Percentiles rank a stretch among this genome's conserved stretches.
Conservation (phyloP, 2,797 vertebrate genomes). For the Morus bassanus region DNA sequence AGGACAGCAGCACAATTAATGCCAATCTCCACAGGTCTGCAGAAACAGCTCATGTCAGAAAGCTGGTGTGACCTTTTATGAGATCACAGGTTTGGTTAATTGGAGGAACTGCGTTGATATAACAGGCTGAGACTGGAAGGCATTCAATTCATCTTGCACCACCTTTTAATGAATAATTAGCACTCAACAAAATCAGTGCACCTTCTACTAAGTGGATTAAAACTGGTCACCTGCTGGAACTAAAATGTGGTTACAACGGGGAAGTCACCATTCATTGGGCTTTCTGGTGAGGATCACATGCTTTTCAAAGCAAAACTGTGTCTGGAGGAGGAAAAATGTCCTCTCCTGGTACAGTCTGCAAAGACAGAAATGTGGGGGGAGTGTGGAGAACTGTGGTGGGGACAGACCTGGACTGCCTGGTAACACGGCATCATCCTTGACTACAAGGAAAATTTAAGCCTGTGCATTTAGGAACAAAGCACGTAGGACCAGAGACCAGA, state of each 20-base stretch:
- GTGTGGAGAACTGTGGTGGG: neutral
- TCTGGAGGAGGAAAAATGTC: neutral
- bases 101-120: slow-evolving; percentile 23
- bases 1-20: neutral
- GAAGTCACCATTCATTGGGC: neutral
- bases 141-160: neutral
- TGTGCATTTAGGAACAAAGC: neutral
- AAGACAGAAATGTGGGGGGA: neutral
- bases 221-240: slow-evolving; percentile 39
- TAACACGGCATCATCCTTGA: fast-evolving
- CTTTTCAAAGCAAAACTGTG: neutral
- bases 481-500: neutral
- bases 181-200: slow-evolving; percentile 22
- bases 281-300: slow-evolving; percentile 5
- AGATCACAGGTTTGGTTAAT: slow-evolving; percentile 48
- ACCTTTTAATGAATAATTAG: slow-evolving; percentile 51
- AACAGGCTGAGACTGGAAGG: slow-evolving; percentile 40
- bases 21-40: neutral
- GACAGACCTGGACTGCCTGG: neutral
- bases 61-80: neutral
- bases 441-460: neutral
- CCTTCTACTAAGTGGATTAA: slow-evolving; percentile 56
- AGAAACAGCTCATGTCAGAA: neutral
- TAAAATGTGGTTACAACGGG: neutral
- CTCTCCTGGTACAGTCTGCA: neutral